These are phyloP conservation scores for Tachystola acroxantha DNA, from an alignment of 2,888 invertebrate species.

Conservation along the genomic window DNA sequence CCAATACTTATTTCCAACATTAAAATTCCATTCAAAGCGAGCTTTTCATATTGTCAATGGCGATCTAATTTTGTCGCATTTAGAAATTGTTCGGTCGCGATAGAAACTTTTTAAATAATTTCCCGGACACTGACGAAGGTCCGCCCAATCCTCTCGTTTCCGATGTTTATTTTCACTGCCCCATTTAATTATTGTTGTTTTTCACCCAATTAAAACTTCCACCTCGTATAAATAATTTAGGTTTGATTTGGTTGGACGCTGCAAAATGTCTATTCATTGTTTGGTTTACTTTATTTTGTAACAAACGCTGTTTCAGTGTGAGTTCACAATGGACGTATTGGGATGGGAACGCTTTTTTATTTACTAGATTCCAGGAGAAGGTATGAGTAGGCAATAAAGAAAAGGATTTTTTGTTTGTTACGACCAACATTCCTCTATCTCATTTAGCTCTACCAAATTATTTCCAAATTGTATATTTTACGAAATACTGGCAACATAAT, in stretches of 20 bases:
- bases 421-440: too few species aligned
- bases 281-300: background rate
- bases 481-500: background rate
- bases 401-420: too few species aligned
- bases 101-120: slow-evolving; percentile 71
- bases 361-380: too few species aligned
- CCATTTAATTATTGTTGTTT: slow-evolving; percentile 32
- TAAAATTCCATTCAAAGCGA: too few species aligned
- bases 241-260: slow-evolving; percentile 2
- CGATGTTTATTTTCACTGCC: slow-evolving; percentile 31
- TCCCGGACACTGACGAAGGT: slow-evolving; percentile 48
- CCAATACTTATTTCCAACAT: too few species aligned
- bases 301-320: background rate
- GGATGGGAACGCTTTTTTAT: too few species aligned
- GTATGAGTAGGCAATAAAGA: too few species aligned
- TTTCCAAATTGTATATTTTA: background rate
- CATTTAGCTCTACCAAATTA: too few species aligned
- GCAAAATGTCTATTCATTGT: slow-evolving; percentile 4
- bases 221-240: slow-evolving; percentile 14
- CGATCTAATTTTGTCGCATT: too few species aligned
- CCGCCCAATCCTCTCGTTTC: slow-evolving; percentile 43
- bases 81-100: too few species aligned
- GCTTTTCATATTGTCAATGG: too few species aligned
- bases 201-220: slow-evolving; percentile 26
- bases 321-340: too few species aligned